Base-by-base conservation (phyloP, 1,140 invertebrate genomes). In the Physella acuta region DNA sequence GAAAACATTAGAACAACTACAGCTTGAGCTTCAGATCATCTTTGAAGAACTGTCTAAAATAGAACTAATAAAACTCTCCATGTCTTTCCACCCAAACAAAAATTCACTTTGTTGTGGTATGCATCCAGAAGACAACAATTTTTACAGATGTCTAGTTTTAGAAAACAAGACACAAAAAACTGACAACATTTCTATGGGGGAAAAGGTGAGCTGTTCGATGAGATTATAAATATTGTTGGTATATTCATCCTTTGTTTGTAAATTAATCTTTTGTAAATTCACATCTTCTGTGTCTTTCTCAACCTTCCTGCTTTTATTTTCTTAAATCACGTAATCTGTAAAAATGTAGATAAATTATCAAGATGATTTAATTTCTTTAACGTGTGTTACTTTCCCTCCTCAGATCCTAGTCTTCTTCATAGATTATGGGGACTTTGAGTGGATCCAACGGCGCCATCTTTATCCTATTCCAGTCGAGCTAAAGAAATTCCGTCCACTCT, bases 361-460 rank as follows among this genome's bases (percentile, higher is more conserved):
- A 44, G 39, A 20, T 44, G 8, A 11, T 44, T 8, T 20, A 44
- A 44, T 11, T 44, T 11, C 8, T 44, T 44, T 44, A 20, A 44
- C 39, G 20, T 11, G 20, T 58, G 16, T 58, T 30, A 3, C 30
- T 30, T 58, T 28, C 24, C 37, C n/a, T 39, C 26, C 16, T 31
- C 64, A 67, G 64, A 1, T 67, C 1, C 53, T 67, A 16, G 69
- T 74, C 2, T 76, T 76, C 59, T 75, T 73, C 49, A 59, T 77
- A 24, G 75, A 77, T 63, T 77, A 68, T 70, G 75, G 75, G 28
- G 67, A 77, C 58, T 52, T 37, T 17, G 75, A 77, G 55, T 68
- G 68, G 52, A 51, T 73, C 17, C 61, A 70, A 44, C 39, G 55
- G 14, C 53, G 51, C 16, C 61, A 37, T 44, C 49, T 77, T 1